phyloP scores from a whole-genome alignment of 2,797 vertebrate species.

The Phalloptychus januarius region DNA sequence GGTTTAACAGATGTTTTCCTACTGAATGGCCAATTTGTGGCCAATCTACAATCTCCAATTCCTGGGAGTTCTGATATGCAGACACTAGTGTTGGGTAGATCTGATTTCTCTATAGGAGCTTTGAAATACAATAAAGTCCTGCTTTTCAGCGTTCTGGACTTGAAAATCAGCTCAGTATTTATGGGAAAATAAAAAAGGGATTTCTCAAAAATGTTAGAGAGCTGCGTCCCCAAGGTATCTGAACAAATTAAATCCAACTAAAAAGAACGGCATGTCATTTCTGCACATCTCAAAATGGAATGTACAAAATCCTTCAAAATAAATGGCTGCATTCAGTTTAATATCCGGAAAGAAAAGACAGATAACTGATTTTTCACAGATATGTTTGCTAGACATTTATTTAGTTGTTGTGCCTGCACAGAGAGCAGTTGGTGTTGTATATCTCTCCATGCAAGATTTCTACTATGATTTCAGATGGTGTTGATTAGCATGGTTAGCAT shows the following conservation, averaged over 20 bases:
- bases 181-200: background rate
- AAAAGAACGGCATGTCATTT: background rate
- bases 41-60: background rate
- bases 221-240: background rate
- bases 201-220: background rate
- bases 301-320: background rate
- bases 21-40: background rate
- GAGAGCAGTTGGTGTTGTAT: background rate
- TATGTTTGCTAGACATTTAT: background rate
- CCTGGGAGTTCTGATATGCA: background rate
- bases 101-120: background rate
- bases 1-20: slow-evolving; percentile 1
- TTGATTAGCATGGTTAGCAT: background rate
- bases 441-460: background rate
- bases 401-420: background rate
- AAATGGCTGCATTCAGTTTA: background rate
- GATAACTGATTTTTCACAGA: background rate
- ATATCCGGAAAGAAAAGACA: background rate
- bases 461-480: background rate
- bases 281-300: background rate
- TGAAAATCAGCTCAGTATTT: background rate
- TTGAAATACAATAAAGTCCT: background rate
- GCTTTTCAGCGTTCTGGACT: background rate
- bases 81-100: background rate
- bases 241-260: background rate